A percentile compares a stretch with the other conserved stretches of the same genome.
These are phyloP conservation scores for Drosophila pseudoobscura DNA, from an alignment of 1,140 invertebrate species.

Conservation along the genomic window DNA sequence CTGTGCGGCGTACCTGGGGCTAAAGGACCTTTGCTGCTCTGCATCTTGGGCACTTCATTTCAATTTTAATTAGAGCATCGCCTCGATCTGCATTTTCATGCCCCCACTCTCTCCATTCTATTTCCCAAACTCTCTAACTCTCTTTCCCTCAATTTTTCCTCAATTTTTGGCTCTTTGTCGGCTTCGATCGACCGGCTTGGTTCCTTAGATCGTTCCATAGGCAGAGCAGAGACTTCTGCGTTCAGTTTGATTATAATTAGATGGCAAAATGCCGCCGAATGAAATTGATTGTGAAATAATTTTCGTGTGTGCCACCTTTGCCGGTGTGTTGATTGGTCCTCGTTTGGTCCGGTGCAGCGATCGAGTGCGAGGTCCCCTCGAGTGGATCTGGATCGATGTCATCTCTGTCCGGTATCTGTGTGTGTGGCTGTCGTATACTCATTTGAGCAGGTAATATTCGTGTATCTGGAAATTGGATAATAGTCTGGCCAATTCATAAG, in stretches of 20 bases:
- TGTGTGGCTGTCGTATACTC: too few relatives aligned
- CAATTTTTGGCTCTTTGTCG: slow-evolving; percentile 49
- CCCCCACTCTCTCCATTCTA: too few relatives aligned
- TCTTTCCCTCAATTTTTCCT: slow-evolving; percentile 23
- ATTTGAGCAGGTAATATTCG: not conserved
- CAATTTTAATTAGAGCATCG: slow-evolving; percentile 78
- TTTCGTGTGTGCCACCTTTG: slow-evolving; percentile 71
- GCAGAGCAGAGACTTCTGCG: too few relatives aligned
- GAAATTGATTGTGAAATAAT: slow-evolving; percentile 78
- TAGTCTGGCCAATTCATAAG: slow-evolving; percentile 15
- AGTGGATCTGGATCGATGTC: slow-evolving; percentile 25
- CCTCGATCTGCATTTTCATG: slow-evolving; percentile 54
- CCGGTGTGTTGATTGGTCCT: slow-evolving; percentile 59
- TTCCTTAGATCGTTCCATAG: slow-evolving; percentile 11
- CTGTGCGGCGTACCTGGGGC: slow-evolving; percentile 4
- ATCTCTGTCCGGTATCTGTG: not conserved
- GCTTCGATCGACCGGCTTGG: slow-evolving; percentile 11
- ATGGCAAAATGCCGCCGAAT: slow-evolving; percentile 76
- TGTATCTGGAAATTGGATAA: not conserved
- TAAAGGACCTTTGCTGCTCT: slow-evolving; percentile 54
- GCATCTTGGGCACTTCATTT: slow-evolving; percentile 69
- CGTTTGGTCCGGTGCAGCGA: not conserved
- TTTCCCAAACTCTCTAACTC: not conserved
- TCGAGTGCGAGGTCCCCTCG: slow-evolving; percentile 22
- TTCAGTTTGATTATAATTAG: slow-evolving; percentile 70